Base-by-base conservation (phyloP, 2,797 vertebrate genomes). In the Syngnathus acus region DNA sequence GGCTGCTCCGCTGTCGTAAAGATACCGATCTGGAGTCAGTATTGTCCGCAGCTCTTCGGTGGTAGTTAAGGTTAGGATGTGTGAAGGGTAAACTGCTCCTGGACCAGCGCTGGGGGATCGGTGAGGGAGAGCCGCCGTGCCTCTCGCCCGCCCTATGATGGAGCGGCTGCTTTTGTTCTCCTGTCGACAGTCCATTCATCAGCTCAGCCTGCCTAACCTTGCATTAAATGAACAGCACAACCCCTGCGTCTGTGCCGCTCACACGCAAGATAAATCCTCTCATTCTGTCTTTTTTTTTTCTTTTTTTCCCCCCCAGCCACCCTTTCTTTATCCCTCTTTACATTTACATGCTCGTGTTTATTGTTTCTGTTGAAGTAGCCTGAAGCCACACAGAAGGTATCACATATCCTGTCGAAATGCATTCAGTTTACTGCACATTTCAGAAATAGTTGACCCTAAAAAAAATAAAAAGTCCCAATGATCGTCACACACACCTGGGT, bases 221-320 rank as follows among this genome's bases (percentile, higher is more conserved):
- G 92, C 92, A 93, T 91, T 92, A 94, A 95, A 94, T 94, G 92
- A 94, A 94, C 90, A 93, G 88, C 91, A 90, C 89, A 91, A 87
- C 90, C 88, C 84, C 81, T 90, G 89, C 88, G 90, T 92, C 92
- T 90, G 78, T 78, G 72, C 86, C 73, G 67, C 64, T 76, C 83
- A 54, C 68, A 32, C 75, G 82, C 84, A 81, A 89, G 85, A 91
- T 87, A 88, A 88, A 90, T 91, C 74, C 77, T 74, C 74, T 69
- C 57, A 37, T 60, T 68, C 45, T 62, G n/a, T 67, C 65, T 40
- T 64, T 64, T 67, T 51, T 57, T 63, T n/a, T 68, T 66, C 26
- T 65, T 62, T 67, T 26, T 57, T 32, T 4, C 4, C 32, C 32
- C 32, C 32, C 65, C 45, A 63, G 75, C 54, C 66, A 62, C 53